Base-by-base conservation (phyloP, 30 jellyfish, hydroid and myxozoan genomes). In the Catostylus mosaicus region DNA sequence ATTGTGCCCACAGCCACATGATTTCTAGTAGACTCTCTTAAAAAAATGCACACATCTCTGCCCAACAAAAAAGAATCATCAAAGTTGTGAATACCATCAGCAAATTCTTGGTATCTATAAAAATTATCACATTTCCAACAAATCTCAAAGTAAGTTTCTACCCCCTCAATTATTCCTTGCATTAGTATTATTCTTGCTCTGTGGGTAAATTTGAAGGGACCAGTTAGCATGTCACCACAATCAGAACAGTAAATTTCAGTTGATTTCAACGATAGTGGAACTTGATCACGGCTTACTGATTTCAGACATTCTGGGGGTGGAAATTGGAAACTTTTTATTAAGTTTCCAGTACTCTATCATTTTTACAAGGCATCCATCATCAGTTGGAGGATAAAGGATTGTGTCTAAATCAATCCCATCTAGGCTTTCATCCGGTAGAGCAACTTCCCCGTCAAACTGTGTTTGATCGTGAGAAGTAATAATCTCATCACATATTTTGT, bases 1-100 rank as follows among this genome's bases (percentile, higher is more conserved):
- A 29, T 22, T n/a, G 71, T 73, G n/a, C 71, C 71, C 22, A 73
- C 71, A 35, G 71, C 85, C 30, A 73, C 71, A 48, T 73, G 72
- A 29, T 73, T 68, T n/a, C 38, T 68, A 10, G 38, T 27, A 19
- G 80, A 68, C 32, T 30, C 80, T 1, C 80, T 30, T 38, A 68
- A 20, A 68, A 3, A 68, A 30, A 68, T 12, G 38, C 80, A 68
- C 30, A 68, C 50, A 38, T 68, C 67, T 68, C 27, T 8, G 7
- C 67, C 64, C 11, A 68, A 8, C 10, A 68, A 12, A 3, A 32
- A 43, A 27, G 18, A 23, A 3, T 68, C 19, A 68, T 32, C 1
- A 68, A 1, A 68, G 26, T 68, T 68, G 68, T 26, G 67, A 2
- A 68, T 10, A 20, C 68, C 65, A 68, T 26, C 66, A 2, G 8